Base-by-base conservation (phyloP, 2,797 vertebrate genomes). In the Fistularia commersonii region DNA sequence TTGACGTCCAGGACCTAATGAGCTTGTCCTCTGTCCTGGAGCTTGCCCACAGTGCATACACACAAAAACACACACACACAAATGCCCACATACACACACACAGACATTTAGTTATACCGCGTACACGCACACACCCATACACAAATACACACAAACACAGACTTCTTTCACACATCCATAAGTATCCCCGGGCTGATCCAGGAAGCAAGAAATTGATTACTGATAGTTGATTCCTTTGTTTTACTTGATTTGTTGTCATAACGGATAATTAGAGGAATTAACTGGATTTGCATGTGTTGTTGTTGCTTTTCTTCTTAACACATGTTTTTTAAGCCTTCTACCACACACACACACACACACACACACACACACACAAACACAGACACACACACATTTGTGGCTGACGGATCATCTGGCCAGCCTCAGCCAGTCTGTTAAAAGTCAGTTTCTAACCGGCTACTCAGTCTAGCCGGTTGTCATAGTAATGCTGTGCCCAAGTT, bases 31-130 rank as follows among this genome's bases (percentile, higher is more conserved):
- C 57, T 53, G 58, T 70, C 65, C 72, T 60, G 80, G 88, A 88
- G 88, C 90, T 85, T 87, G 87, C 92, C 85, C 32, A 7, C 31
- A 32, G 33, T 51, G 64, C 43, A 61, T 6, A 56, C 47, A 48
- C 8, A 48, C 8, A 35, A 37, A 32, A 31, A 31, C 32, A 23
- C 54, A 56, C 61, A 48, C 48, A 35, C 32, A 8, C 50, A 52
- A 8, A 39, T n/a, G 32, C 36, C 6, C 44, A 54, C 53, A 57
- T 41, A 45, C 14, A 32, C 44, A 40, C 48, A 33, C 51, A 36
- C 10, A 48, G 8, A 52, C 33, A 59, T 31, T 57, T 44, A 52
- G 44, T 32, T 57, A 43, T 48, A 44, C 7, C 11, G n/a, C 41
- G 5, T 7, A 51, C 31, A 41, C 23, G 40, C 15, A 32, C 37